Percentiles rank a stretch among this genome's conserved stretches.
Conservation (phyloP, 2,797 vertebrate species). For the Mastacembelus armatus region DNA sequence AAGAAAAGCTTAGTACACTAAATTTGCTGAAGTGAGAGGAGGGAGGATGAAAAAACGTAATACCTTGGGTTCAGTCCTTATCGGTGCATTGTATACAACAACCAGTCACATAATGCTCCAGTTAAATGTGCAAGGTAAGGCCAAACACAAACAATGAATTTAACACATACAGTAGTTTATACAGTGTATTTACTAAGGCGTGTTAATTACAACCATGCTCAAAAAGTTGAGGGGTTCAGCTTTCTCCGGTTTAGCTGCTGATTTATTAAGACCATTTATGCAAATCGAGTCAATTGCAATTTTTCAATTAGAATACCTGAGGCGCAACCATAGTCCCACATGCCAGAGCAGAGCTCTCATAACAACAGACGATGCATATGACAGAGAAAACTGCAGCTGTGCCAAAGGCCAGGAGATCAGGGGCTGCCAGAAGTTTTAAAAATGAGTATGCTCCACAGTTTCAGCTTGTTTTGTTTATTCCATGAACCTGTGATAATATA, state of each 20-base stretch:
- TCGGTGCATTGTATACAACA: constrained; percentile 44
- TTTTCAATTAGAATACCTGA: constrained; percentile 79
- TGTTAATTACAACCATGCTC: constrained; percentile 54
- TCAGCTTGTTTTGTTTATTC: constrained; percentile 53
- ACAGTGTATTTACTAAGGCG: constrained; percentile 45
- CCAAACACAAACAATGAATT: constrained; percentile 18
- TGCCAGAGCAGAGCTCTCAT: constrained; percentile 51
- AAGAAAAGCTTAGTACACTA: constrained; percentile 69
- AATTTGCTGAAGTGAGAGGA: constrained; percentile 69
- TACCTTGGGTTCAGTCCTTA: constrained; percentile 48
- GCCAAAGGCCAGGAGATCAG: constrained; percentile 65
- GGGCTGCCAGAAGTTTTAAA: constrained; percentile 54
- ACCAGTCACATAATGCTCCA: constrained; percentile 44
- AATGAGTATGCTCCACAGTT: constrained; percentile 48
- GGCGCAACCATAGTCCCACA: constrained; percentile 64
- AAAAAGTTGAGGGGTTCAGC: constrained; percentile 56
- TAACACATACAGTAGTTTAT: constrained; percentile 30
- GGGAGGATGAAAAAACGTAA: constrained; percentile 51
- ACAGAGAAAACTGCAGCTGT: constrained; percentile 56
- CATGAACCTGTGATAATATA: constrained; percentile 64
- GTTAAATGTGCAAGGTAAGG: constrained; percentile 49
- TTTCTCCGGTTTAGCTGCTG: constrained; percentile 69
- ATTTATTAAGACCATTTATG: constrained; percentile 81
- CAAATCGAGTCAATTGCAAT: constrained; percentile 78
- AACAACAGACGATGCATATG: constrained; percentile 68